Conservation (phyloP, 2,888 invertebrate genomes). For the Microctonus hyperodae region DNA sequence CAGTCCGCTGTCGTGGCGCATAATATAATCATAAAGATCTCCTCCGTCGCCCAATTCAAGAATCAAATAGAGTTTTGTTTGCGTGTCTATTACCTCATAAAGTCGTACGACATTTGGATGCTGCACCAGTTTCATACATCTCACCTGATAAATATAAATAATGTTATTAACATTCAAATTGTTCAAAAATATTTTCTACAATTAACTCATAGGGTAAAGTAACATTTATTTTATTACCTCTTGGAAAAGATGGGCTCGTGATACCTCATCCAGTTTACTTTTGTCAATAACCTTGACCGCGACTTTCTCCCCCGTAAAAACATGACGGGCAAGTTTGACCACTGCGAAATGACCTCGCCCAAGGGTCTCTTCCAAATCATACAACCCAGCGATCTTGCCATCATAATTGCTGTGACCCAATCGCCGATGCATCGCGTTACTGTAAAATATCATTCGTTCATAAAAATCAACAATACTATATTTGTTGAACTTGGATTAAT, state of each 20-base stretch:
- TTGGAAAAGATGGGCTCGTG: constrained; percentile 94
- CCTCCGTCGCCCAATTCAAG: constrained; percentile 98
- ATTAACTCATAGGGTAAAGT: background rate
- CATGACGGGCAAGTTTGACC: constrained; percentile 96
- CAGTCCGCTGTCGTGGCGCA: constrained; percentile 91
- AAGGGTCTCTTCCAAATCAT: constrained; percentile 96
- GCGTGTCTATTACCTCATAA: constrained; percentile 99
- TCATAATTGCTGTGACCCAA: constrained; percentile 69
- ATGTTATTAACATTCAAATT: constrained; percentile 3
- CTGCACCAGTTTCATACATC: constrained; percentile 99
- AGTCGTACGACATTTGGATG: constrained; percentile 98
- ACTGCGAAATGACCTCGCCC: constrained; percentile 99
- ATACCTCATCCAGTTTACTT: constrained; percentile 94
- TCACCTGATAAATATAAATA: constrained; percentile 68
- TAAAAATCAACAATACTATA: background rate
- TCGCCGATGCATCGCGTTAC: constrained; percentile 53
- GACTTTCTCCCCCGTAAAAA: constrained; percentile 98
- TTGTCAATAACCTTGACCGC: constrained; percentile 99
- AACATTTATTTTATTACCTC: constrained; percentile 70
- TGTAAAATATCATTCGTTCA: constrained; percentile 21
- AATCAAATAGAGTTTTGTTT: constrained; percentile 95
- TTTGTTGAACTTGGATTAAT: constrained; percentile 4
- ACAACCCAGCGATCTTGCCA: constrained; percentile 93
- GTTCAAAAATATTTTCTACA: background rate
- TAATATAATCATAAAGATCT: constrained; percentile 98